These are phyloP conservation scores for Chaetophractus vellerosus DNA, from an alignment of 2,797 vertebrate species.

Conservation along the genomic window DNA sequence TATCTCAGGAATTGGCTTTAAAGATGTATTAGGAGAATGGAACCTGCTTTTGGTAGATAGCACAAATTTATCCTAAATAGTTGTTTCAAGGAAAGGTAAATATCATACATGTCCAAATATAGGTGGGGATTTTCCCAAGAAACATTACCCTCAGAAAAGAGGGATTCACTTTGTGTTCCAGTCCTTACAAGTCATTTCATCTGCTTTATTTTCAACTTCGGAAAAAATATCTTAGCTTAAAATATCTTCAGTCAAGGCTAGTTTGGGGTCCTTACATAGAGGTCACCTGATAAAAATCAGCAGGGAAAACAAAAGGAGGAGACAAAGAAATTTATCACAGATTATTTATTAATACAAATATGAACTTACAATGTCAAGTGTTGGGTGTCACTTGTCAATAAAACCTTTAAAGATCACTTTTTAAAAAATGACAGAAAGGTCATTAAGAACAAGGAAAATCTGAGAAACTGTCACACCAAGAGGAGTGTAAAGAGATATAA, in stretches of 20 bases:
- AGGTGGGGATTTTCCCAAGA: neutral
- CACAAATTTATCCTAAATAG: neutral
- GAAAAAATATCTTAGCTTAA: slow-evolving; percentile 64
- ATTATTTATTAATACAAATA: slow-evolving; percentile 40
- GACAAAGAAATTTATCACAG: neutral
- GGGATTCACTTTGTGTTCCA: slow-evolving; percentile 33
- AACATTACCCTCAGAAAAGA: neutral
- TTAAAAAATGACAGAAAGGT: slow-evolving; percentile 21
- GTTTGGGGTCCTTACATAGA: neutral
- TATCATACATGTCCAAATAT: neutral
- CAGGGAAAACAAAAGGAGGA: too few species aligned
- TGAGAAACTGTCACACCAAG: neutral
- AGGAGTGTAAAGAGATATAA: neutral
- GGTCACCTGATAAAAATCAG: too few species aligned
- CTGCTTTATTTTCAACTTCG: slow-evolving; percentile 48
- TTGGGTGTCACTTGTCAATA: neutral
- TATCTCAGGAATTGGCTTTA: too few species aligned
- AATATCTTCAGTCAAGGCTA: slow-evolving; percentile 22
- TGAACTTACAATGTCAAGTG: neutral
- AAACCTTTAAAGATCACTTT: neutral
- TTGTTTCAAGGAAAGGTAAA: slow-evolving; percentile 39
- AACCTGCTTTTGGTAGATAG: too few species aligned
- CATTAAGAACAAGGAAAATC: slow-evolving; percentile 41
- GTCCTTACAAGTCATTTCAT: slow-evolving; percentile 34
- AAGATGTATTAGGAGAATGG: too few species aligned